phyloP scores from a whole-genome alignment of 2,113 vertebrate genomes.

The Megaceryle torquata region DNA sequence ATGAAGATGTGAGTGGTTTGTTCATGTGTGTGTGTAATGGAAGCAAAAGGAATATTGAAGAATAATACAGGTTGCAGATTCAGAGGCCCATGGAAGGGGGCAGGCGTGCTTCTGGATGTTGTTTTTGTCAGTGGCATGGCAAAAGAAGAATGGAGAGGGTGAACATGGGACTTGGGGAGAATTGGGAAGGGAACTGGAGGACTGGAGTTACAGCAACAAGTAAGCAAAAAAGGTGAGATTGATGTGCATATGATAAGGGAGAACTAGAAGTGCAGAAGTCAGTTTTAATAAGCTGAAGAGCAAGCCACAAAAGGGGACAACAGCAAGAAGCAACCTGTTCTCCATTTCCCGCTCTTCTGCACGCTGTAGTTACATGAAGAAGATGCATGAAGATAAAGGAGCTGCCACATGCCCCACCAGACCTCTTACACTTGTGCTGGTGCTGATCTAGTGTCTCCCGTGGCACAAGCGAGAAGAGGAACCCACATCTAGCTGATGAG shows the following conservation, averaged over 20 bases:
- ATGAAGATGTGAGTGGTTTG: background rate
- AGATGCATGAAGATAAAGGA: background rate
- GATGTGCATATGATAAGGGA: background rate
- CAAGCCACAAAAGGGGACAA: background rate
- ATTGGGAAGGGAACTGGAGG: background rate
- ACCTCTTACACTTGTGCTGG: fast-evolving
- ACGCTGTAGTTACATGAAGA: background rate
- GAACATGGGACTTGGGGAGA: background rate
- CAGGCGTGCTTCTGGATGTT: background rate
- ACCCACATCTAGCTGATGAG: background rate
- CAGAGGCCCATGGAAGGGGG: background rate
- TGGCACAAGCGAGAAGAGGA: background rate
- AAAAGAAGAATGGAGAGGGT: background rate
- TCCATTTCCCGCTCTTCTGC: background rate
- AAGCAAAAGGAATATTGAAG: background rate
- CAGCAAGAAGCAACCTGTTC: background rate
- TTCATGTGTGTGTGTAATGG: background rate
- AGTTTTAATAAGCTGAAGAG: background rate
- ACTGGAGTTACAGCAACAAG: background rate
- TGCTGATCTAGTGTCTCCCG: background rate
- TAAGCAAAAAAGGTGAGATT: background rate
- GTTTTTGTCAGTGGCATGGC: background rate
- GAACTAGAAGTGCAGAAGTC: background rate
- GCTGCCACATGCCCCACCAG: fast-evolving
- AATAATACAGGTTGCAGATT: background rate